Conservation (phyloP, 2,113 vertebrate genomes). For the Corvus moneduloides region DNA sequence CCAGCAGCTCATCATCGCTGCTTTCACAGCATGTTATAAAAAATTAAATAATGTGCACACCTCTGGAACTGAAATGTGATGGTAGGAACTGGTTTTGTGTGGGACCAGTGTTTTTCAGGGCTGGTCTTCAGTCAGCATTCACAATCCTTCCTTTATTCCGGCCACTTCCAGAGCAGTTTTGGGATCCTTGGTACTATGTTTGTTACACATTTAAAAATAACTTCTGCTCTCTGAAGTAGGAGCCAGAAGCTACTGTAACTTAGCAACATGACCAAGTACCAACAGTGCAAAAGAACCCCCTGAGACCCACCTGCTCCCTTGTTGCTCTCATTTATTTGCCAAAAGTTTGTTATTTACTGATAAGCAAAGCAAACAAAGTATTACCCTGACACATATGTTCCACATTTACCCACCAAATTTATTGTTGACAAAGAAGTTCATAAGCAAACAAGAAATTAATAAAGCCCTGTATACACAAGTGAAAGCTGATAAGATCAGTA, state of each 20-base stretch:
- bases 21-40: background rate
- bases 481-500: slow-evolving; percentile 45
- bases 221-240: slow-evolving; percentile 20
- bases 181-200: background rate
- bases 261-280: slow-evolving; percentile 63
- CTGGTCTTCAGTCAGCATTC: background rate
- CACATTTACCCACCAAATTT: slow-evolving; percentile 29
- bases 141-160: background rate
- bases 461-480: background rate
- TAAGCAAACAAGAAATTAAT: slow-evolving; percentile 56
- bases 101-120: background rate
- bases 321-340: slow-evolving; percentile 40
- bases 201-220: slow-evolving; percentile 55
- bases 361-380: slow-evolving; percentile 55
- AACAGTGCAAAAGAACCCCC: slow-evolving; percentile 10
- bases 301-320: slow-evolving; percentile 44
- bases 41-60: fast-evolving
- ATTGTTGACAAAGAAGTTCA: slow-evolving; percentile 41
- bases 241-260: slow-evolving; percentile 54
- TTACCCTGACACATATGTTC: background rate
- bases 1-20: background rate
- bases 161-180: background rate
- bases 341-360: slow-evolving; percentile 67
- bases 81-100: background rate
- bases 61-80: background rate